phyloP scores from a whole-genome alignment of 2,888 invertebrate species.

The Athalia rosae region DNA sequence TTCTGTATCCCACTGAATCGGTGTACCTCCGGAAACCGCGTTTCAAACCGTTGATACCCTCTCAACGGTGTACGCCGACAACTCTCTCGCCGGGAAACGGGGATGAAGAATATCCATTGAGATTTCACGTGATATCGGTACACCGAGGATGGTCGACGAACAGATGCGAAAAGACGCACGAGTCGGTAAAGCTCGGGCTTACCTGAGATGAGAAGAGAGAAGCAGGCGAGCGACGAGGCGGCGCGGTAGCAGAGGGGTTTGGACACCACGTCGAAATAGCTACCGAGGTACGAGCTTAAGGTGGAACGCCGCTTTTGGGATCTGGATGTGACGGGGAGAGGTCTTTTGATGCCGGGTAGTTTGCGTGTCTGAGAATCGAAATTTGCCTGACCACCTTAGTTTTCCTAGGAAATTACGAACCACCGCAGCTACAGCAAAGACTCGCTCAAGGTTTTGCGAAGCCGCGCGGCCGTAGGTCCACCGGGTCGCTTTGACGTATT shows the following conservation, averaged over 20 bases:
- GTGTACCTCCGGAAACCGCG: neutral
- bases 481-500: slow-evolving; percentile 25
- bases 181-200: slow-evolving; percentile 16
- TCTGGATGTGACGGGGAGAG: slow-evolving; percentile 37
- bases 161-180: slow-evolving; percentile 13
- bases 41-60: neutral
- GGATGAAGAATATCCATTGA: neutral
- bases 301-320: slow-evolving; percentile 36
- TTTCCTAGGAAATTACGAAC: slow-evolving; percentile 32
- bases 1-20: slow-evolving; percentile 1
- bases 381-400: slow-evolving; percentile 33
- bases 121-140: slow-evolving; percentile 28
- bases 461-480: neutral
- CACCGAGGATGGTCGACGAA: neutral
- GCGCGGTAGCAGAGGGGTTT: slow-evolving; percentile 11
- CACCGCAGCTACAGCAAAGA: slow-evolving; percentile 36
- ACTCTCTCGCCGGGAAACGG: neutral
- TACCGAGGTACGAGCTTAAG: slow-evolving; percentile 29
- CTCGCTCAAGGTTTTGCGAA: slow-evolving; percentile 4
- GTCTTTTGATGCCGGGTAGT: slow-evolving; percentile 34
- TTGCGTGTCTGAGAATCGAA: slow-evolving; percentile 41
- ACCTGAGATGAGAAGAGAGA: slow-evolving; percentile 34
- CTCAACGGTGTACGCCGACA: no score
- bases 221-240: neutral
- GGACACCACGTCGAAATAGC: slow-evolving; percentile 36